phyloP scores from a whole-genome alignment of 2,888 invertebrate genomes.

The Hesperia comma region DNA sequence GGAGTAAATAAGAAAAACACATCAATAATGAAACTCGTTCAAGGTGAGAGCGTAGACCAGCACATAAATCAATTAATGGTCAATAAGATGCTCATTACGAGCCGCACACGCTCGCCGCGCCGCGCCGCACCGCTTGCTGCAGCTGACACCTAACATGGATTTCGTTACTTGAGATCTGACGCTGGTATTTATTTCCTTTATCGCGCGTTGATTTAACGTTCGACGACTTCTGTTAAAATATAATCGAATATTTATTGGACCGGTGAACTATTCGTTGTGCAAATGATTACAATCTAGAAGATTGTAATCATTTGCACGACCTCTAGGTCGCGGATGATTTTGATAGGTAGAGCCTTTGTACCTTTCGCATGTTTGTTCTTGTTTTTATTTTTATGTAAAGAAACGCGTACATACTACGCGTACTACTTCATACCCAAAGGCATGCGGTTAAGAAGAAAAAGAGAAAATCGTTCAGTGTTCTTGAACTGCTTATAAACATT shows the following conservation, averaged over 20 bases:
- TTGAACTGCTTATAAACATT: no score
- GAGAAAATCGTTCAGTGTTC: no score
- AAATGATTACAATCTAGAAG: background rate
- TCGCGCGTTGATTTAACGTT: background rate
- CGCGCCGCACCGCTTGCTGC: conserved; percentile 38
- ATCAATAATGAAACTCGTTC: background rate
- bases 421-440: no score
- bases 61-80: conserved; percentile 21
- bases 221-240: background rate
- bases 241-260: background rate
- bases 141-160: conserved; percentile 37
- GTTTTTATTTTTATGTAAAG: no score
- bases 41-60: conserved; percentile 3
- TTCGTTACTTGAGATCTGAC: conserved; percentile 36
- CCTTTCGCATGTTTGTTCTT: background rate
- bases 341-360: background rate
- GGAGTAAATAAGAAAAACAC: background rate
- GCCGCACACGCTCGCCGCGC: background rate
- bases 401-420: no score
- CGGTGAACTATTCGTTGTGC: conserved; percentile 1
- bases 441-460: no score
- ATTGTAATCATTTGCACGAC: background rate
- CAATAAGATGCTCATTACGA: conserved; percentile 36
- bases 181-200: conserved; percentile 40
- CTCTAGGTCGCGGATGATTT: background rate